Conservation (phyloP, 2,797 vertebrate genomes). For the Hyperoplus immaculatus region DNA sequence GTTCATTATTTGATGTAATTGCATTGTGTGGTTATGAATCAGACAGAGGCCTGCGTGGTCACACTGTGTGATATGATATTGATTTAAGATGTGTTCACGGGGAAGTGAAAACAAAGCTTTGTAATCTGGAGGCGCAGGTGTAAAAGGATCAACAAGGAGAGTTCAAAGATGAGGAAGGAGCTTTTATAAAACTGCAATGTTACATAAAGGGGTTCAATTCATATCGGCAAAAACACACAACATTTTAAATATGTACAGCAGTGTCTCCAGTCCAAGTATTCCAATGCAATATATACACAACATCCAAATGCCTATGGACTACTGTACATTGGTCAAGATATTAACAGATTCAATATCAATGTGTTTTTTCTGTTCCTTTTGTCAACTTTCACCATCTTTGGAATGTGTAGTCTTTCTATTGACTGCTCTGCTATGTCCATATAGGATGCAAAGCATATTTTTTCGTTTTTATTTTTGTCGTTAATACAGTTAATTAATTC, state of each 20-base stretch:
- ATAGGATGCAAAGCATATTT: no score
- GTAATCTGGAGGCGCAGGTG: slow-evolving; percentile 5
- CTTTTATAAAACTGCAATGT: not conserved
- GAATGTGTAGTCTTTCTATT: no score
- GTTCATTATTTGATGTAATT: slow-evolving; percentile 41
- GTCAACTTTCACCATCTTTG: no score
- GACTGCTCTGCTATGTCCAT: no score
- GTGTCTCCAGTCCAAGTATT: not conserved
- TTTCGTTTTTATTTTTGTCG: no score
- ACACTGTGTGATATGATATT: slow-evolving; percentile 49
- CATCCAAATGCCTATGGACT: not conserved
- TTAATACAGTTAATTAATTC: no score
- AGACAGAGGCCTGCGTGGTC: slow-evolving; percentile 24
- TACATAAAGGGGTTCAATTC: not conserved
- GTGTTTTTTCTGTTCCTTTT: not conserved
- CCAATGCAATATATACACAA: not conserved
- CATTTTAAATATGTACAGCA: not conserved
- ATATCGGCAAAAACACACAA: not conserved
- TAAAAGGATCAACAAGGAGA: not conserved
- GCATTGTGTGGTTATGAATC: slow-evolving; percentile 40
- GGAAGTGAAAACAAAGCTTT: not conserved
- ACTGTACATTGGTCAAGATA: not conserved
- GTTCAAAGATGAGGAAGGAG: slow-evolving; percentile 2
- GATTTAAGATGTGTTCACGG: slow-evolving; percentile 27
- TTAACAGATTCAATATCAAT: not conserved